Conservation (phyloP, 1,140 invertebrate genomes). For the Drosophila oshimai region DNA sequence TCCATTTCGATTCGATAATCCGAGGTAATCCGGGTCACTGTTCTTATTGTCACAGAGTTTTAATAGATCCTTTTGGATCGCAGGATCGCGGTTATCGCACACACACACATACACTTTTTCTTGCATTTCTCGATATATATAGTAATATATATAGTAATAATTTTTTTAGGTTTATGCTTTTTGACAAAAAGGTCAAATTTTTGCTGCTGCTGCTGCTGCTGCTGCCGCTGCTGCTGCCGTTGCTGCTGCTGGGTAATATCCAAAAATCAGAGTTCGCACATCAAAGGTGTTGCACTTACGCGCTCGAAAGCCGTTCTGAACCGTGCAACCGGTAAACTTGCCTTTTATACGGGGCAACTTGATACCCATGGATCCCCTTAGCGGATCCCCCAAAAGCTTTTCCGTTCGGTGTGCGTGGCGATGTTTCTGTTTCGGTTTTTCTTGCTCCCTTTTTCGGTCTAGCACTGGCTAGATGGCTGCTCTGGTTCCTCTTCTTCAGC, state of each 20-base stretch:
- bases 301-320: constrained; percentile 96
- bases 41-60: constrained; percentile 34
- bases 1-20: constrained; percentile 68
- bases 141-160: constrained; percentile 34
- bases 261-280: constrained; percentile 72
- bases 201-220: constrained; percentile 39
- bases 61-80: constrained; percentile 50
- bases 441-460: constrained; percentile 82
- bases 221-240: constrained; percentile 16
- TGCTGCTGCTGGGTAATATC: constrained; percentile 48
- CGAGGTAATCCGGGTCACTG: constrained; percentile 61
- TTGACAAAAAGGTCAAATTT: constrained; percentile 70
- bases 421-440: constrained; percentile 55
- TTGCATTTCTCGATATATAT: constrained; percentile 35
- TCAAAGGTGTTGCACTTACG: constrained; percentile 87
- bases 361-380: constrained; percentile 84
- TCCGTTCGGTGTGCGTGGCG: constrained; percentile 31
- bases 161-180: constrained; percentile 44
- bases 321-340: constrained; percentile 86
- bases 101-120: constrained; percentile 51
- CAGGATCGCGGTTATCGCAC: constrained; percentile 39
- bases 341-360: constrained; percentile 94
- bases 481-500: constrained; percentile 26
- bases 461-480: constrained; percentile 34
- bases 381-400: constrained; percentile 63